phyloP scores from a whole-genome alignment of 2,113 vertebrate genomes.

The Sigmodon hispidus region DNA sequence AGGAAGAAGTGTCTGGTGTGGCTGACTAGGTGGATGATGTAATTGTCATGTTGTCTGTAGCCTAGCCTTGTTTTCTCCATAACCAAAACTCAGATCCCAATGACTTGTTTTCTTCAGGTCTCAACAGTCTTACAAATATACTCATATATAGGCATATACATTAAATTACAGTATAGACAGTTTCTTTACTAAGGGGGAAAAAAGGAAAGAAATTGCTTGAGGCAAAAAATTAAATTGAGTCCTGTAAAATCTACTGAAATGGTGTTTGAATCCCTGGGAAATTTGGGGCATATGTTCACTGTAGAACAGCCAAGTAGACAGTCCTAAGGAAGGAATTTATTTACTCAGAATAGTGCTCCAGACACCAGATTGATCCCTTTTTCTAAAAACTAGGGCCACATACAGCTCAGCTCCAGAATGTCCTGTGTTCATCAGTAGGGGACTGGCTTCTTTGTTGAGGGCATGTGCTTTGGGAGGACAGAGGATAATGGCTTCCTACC shows the following conservation, averaged over 20 bases:
- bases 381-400: not conserved
- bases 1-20: accelerated
- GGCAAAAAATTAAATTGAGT: not conserved
- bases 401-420: not conserved
- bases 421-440: not conserved
- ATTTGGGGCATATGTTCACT: not conserved
- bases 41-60: accelerated
- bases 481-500: not conserved
- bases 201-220: not conserved
- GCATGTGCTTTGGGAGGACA: not conserved
- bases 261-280: not conserved
- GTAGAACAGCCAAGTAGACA: not conserved
- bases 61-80: not conserved
- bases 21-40: not conserved
- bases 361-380: not conserved
- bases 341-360: not conserved
- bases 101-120: not conserved
- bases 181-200: not conserved
- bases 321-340: not conserved
- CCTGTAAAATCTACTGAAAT: not conserved
- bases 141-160: not conserved
- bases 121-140: not conserved
- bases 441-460: not conserved
- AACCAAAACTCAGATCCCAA: not conserved
- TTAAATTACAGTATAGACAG: not conserved